Evolutionary conservation across 1,140 invertebrate species (phyloP).

Genomic region (Callitettix versicolor): DNA sequence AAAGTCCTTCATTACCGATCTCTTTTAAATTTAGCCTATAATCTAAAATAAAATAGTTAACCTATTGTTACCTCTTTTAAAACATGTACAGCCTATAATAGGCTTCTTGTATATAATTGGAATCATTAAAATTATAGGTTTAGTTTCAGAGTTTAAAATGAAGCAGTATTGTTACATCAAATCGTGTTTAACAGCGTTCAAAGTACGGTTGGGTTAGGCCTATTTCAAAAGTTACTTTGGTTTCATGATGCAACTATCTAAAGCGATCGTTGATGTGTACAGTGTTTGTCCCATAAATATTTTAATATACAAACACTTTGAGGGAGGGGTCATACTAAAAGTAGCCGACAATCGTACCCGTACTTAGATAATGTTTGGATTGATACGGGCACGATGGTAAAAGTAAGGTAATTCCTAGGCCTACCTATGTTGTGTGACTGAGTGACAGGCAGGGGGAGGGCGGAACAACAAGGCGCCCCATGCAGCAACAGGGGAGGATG

Average conservation of each 20-base stretch:
- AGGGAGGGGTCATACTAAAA: neutral
- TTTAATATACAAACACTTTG: neutral
- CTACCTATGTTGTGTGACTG: slow-evolving; percentile 25
- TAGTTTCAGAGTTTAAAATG: no score
- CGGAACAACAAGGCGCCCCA: slow-evolving; percentile 21
- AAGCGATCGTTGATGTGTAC: neutral
- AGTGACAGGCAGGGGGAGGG: slow-evolving; percentile 22
- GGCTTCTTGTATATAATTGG: no score
- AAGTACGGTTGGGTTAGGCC: no score
- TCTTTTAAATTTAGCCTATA: no score
- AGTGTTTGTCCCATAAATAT: neutral
- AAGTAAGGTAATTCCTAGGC: neutral
- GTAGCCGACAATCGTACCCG: neutral
- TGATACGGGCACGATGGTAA: slow-evolving; percentile 2
- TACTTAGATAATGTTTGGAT: neutral
- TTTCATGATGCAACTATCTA: neutral
- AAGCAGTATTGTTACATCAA: no score
- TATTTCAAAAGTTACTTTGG: no score
- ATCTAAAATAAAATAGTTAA: no score
- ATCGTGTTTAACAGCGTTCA: no score
- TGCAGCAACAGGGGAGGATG: slow-evolving; percentile 16
- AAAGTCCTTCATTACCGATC: no score
- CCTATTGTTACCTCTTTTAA: no score
- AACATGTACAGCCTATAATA: no score
- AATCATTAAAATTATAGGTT: no score